Percentiles rank a stretch among this genome's conserved stretches.
phyloP scores from a whole-genome alignment of 2,797 vertebrate species.

The Acrossocheilus wenchowensis region DNA sequence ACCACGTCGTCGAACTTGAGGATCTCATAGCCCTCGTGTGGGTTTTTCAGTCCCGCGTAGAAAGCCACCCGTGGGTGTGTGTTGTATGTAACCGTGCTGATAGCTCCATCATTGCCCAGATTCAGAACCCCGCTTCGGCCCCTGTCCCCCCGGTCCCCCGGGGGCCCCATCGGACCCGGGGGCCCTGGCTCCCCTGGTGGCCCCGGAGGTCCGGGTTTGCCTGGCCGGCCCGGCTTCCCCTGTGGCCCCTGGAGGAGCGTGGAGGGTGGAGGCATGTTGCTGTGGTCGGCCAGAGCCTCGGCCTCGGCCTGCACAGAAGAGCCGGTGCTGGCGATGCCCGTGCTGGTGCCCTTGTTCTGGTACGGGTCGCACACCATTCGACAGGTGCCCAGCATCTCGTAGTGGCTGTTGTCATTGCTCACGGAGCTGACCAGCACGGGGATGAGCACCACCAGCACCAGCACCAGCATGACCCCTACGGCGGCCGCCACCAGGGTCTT shows the following conservation, averaged over 20 bases:
- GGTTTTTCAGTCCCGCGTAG: slow-evolving; percentile 96
- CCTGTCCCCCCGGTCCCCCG: slow-evolving; percentile 86
- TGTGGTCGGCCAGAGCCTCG: slow-evolving; percentile 83
- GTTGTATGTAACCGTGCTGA: slow-evolving; percentile 95
- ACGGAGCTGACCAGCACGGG: slow-evolving; percentile 96
- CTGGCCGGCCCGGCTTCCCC: slow-evolving; percentile 90
- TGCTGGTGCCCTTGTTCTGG: slow-evolving; percentile 83
- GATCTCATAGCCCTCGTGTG: slow-evolving; percentile 97
- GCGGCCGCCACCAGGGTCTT: slow-evolving; percentile 93
- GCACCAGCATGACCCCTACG: slow-evolving; percentile 93
- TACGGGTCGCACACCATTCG: slow-evolving; percentile 97
- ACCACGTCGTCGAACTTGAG: slow-evolving; percentile 99
- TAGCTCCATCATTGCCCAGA: slow-evolving; percentile 74
- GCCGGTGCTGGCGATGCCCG: slow-evolving; percentile 79
- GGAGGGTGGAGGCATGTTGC: slow-evolving; percentile 88
- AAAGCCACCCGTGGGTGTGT: slow-evolving; percentile 93
- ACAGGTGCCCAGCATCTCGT: slow-evolving; percentile 97
- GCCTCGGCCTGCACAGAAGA: slow-evolving; percentile 82
- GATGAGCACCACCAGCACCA: slow-evolving; percentile 95
- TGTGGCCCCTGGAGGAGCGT: slow-evolving; percentile 86
- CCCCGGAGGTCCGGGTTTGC: slow-evolving; percentile 89
- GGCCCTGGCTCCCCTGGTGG: slow-evolving; percentile 90
- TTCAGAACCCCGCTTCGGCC: slow-evolving; percentile 71
- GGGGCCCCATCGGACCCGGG: slow-evolving; percentile 88
- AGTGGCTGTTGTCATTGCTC: slow-evolving; percentile 87